Conservation (phyloP, 2,797 vertebrate species). For the Anabas testudineus region DNA sequence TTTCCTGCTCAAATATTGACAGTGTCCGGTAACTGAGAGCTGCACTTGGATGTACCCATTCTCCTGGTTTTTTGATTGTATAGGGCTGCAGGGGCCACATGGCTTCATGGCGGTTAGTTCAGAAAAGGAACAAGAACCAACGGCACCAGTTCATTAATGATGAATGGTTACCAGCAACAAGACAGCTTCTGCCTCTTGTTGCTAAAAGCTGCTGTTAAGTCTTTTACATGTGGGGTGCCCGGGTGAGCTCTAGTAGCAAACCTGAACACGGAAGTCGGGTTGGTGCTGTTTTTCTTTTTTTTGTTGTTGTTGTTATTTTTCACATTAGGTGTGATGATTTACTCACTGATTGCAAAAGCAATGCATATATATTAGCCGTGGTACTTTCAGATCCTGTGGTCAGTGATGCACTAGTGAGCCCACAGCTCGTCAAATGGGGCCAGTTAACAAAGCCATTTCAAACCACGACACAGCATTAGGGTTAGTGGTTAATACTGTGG, state of each 20-base stretch:
- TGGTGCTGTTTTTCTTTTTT: background rate
- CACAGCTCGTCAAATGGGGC: slow-evolving; percentile 10
- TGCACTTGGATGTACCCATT: slow-evolving; percentile 23
- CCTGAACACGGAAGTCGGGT: slow-evolving; percentile 9
- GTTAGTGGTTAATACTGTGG: background rate
- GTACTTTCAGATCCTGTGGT: slow-evolving; percentile 40
- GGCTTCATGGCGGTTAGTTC: slow-evolving; percentile 54
- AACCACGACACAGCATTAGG: slow-evolving; percentile 32
- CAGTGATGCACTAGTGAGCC: slow-evolving; percentile 20
- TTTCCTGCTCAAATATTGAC: slow-evolving; percentile 45
- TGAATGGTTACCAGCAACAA: slow-evolving; percentile 70
- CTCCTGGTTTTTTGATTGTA: slow-evolving; percentile 50
- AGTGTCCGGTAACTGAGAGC: slow-evolving; percentile 41
- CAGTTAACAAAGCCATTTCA: slow-evolving; percentile 39
- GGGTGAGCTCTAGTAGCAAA: slow-evolving; percentile 14
- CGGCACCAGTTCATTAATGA: slow-evolving; percentile 75
- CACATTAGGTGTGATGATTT: background rate
- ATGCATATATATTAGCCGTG: slow-evolving; percentile 28
- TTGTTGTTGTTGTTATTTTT: too few species aligned
- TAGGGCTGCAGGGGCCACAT: slow-evolving; percentile 58
- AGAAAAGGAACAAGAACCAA: slow-evolving; percentile 71
- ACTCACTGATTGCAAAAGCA: slow-evolving; percentile 12
- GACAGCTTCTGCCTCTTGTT: slow-evolving; percentile 60
- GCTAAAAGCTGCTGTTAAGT: slow-evolving; percentile 73
- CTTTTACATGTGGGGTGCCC: slow-evolving; percentile 47